phyloP scores from a whole-genome alignment of 2,113 vertebrate genomes.

The Cyphomyrus plagiostoma region DNA sequence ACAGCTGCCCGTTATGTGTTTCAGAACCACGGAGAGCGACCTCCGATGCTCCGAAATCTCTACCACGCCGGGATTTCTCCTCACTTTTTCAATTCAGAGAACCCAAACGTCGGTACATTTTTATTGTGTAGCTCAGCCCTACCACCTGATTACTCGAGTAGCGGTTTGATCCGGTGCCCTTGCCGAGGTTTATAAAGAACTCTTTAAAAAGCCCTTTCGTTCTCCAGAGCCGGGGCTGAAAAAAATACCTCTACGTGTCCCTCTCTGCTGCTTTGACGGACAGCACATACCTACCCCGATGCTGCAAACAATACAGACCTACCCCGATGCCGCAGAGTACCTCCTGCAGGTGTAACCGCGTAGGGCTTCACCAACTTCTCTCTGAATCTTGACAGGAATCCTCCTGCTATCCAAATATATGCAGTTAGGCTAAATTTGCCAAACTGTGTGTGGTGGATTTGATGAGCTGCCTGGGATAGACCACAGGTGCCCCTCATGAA shows the following conservation, averaged over 20 bases:
- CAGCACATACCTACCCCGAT: not conserved
- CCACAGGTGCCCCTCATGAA: not conserved
- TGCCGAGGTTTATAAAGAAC: not conserved
- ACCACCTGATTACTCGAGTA: not conserved
- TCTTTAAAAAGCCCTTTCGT: not conserved
- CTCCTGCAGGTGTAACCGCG: not conserved
- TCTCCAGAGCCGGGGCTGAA: not conserved
- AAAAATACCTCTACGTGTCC: not conserved
- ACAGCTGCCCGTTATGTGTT: not conserved
- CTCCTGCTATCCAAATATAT: not conserved
- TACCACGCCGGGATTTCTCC: not conserved
- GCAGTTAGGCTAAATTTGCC: not conserved
- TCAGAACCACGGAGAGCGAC: conserved; percentile 21
- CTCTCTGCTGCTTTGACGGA: not conserved
- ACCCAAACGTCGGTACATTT: not conserved
- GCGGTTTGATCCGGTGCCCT: not conserved
- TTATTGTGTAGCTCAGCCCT: not conserved
- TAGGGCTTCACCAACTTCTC: not conserved
- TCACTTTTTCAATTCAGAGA: not conserved
- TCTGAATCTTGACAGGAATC: not conserved
- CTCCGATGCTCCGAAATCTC: not conserved
- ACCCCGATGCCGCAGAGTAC: not conserved
- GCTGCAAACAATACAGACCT: not conserved
- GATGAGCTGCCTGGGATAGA: not conserved
- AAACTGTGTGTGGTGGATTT: not conserved